Evolutionary conservation across 1,140 invertebrate genomes (phyloP).

Genomic region (Augochlora pura): DNA sequence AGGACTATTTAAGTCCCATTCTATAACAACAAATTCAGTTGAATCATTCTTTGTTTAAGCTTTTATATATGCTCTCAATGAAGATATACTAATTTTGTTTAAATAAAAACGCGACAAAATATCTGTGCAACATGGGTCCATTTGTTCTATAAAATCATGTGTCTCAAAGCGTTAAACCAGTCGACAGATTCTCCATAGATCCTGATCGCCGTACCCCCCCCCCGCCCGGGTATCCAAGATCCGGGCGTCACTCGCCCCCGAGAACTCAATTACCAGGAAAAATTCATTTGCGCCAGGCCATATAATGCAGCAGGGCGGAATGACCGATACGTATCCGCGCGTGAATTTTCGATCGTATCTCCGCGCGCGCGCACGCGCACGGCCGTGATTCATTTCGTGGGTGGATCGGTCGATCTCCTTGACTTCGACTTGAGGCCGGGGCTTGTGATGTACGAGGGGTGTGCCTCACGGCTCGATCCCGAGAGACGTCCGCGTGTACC

Average conservation of each 20-base stretch:
- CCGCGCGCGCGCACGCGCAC: not conserved
- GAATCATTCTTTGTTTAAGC: too few relatives aligned
- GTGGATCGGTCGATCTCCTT: slow-evolving; percentile 49
- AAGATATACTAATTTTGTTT: too few relatives aligned
- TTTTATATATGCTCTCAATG: too few relatives aligned
- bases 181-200: not conserved
- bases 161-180: not conserved
- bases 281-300: not conserved
- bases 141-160: too few relatives aligned
- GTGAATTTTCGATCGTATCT: slow-evolving; percentile 49
- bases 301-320: slow-evolving; percentile 36
- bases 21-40: too few relatives aligned
- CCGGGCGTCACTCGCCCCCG: not conserved
- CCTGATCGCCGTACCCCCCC: not conserved
- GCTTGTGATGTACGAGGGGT: slow-evolving; percentile 49
- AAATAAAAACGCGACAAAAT: too few relatives aligned
- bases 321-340: slow-evolving; percentile 36
- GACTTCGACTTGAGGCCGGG: slow-evolving; percentile 16
- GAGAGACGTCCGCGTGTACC: slow-evolving; percentile 24
- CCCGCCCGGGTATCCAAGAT: not conserved
- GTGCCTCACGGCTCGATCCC: slow-evolving; percentile 25
- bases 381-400: slow-evolving; percentile 51
- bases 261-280: not conserved
- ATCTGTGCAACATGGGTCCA: too few relatives aligned
- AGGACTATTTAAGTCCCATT: too few relatives aligned